phyloP scores from a whole-genome alignment of 2,888 invertebrate genomes.

The Dendrolimus pini region DNA sequence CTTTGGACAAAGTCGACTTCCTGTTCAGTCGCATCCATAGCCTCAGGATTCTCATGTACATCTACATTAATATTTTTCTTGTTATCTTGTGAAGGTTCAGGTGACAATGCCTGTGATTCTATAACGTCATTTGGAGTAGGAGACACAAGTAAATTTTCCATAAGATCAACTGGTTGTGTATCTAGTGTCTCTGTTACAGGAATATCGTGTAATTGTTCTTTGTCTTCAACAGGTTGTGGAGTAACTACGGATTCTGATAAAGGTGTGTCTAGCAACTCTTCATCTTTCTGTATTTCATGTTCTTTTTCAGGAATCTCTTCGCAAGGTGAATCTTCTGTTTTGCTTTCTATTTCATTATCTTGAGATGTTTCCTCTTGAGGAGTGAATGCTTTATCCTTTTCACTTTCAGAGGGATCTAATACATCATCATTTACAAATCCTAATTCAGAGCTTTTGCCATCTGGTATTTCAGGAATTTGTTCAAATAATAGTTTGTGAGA shows the following conservation, averaged over 20 bases:
- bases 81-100: conserved; percentile 8
- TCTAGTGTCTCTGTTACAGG: conserved; percentile 11
- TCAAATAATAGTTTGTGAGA: conserved; percentile 69
- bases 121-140: not conserved
- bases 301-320: conserved; percentile 22
- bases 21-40: not conserved
- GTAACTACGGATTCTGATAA: not conserved
- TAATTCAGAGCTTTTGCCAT: conserved; percentile 66
- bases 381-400: conserved; percentile 44
- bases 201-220: not conserved
- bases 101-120: conserved; percentile 4
- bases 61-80: conserved; percentile 12
- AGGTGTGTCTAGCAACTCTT: not conserved
- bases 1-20: not conserved
- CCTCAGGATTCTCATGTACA: conserved; percentile 4
- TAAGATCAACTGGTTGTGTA: conserved; percentile 10
- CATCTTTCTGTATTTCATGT: conserved; percentile 9
- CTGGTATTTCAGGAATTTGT: conserved; percentile 71
- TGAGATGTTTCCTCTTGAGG: conserved; percentile 56
- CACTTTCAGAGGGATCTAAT: conserved; percentile 53
- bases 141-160: conserved; percentile 13
- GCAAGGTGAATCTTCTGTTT: conserved; percentile 41
- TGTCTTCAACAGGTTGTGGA: not conserved
- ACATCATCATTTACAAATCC: conserved; percentile 59
- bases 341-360: conserved; percentile 52